Evolutionary conservation across 2,797 vertebrate genomes (phyloP).

Genomic region (Morus bassanus): DNA sequence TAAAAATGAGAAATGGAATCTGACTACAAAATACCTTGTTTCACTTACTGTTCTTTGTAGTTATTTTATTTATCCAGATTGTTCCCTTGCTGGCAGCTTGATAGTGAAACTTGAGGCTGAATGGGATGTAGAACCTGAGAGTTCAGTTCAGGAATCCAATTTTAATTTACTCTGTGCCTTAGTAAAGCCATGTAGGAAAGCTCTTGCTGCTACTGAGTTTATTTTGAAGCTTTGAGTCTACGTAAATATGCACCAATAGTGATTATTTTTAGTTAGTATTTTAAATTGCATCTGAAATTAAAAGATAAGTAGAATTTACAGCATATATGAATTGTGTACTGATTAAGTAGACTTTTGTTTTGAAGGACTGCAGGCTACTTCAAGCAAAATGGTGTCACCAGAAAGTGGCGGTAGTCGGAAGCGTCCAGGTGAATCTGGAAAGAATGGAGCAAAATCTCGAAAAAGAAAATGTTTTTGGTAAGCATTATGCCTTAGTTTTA

Average conservation of each 20-base stretch:
- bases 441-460: slow-evolving; percentile 19
- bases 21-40: not conserved
- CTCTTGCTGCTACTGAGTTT: not conserved
- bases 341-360: not conserved
- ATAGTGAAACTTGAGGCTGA: not conserved
- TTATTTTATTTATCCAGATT: not conserved
- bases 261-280: not conserved
- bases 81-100: not conserved
- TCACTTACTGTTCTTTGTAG: not conserved
- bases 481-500: not conserved
- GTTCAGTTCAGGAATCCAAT: not conserved
- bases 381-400: slow-evolving; percentile 75
- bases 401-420: slow-evolving; percentile 71
- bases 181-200: not conserved
- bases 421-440: slow-evolving; percentile 46
- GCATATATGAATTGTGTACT: accelerated
- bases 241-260: not conserved
- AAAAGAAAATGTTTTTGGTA: slow-evolving; percentile 86
- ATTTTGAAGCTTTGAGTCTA: not conserved
- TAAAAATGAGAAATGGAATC: not conserved
- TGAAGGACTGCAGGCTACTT: slow-evolving; percentile 86
- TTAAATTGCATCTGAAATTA: not conserved
- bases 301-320: not conserved
- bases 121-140: not conserved
- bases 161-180: not conserved